Conservation (phyloP, 2,888 invertebrate genomes). For the Drosophila putrida region DNA sequence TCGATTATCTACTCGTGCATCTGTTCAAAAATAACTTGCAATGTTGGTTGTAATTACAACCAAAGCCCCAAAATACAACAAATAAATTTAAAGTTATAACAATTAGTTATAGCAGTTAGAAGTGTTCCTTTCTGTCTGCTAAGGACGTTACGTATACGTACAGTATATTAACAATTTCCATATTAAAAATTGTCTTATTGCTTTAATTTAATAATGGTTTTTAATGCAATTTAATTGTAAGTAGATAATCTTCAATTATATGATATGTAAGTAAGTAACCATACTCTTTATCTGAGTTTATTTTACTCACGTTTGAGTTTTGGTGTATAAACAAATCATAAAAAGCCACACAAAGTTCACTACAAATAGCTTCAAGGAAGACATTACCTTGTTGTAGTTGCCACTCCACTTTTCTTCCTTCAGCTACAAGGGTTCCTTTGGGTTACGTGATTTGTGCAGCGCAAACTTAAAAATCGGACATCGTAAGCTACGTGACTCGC, state of each 20-base stretch:
- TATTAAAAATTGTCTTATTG: neutral
- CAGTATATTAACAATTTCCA: neutral
- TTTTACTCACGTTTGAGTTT: conserved; percentile 56
- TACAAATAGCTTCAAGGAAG: conserved; percentile 77
- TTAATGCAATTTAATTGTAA: neutral
- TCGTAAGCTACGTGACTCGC: conserved; percentile 79
- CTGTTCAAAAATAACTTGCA: too few species aligned
- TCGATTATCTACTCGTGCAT: too few species aligned
- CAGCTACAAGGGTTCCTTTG: conserved; percentile 16
- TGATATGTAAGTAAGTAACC: conserved; percentile 6
- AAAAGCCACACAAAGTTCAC: conserved; percentile 77
- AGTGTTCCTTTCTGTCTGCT: too few species aligned
- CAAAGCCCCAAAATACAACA: too few species aligned
- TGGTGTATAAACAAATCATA: conserved; percentile 78
- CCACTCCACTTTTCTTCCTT: conserved; percentile 1
- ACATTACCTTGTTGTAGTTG: conserved; percentile 60
- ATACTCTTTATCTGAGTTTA: conserved; percentile 20
- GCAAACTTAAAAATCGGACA: conserved; percentile 83
- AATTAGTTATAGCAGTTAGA: too few species aligned
- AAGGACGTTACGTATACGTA: neutral
- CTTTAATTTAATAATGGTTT: neutral
- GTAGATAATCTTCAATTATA: conserved; percentile 5
- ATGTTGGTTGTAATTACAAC: too few species aligned
- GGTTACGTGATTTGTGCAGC: conserved; percentile 79
- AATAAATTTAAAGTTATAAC: too few species aligned